A percentile compares a stretch with the other conserved stretches of the same genome.
phyloP scores from a whole-genome alignment of 2,113 vertebrate species.

The Eidolon helvum region DNA sequence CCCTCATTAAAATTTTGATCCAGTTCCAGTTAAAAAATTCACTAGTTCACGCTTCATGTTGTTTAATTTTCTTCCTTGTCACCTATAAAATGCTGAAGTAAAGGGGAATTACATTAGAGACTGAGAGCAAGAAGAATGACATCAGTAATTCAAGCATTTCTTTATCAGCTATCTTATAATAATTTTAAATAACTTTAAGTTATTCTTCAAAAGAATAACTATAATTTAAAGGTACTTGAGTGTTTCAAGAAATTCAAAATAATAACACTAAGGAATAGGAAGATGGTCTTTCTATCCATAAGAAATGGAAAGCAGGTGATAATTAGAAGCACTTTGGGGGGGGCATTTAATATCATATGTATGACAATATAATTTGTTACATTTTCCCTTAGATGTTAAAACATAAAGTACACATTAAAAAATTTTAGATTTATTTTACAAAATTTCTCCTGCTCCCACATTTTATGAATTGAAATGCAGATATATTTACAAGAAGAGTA shows the following conservation, averaged over 20 bases:
- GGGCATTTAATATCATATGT: not conserved
- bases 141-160: not conserved
- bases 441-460: not conserved
- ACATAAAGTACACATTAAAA: not conserved
- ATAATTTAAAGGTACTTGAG: not conserved
- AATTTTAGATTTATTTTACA: not conserved
- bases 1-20: not conserved
- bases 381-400: not conserved
- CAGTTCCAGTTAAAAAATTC: not conserved
- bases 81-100: not conserved
- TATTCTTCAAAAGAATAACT: not conserved
- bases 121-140: not conserved
- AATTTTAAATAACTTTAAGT: constrained; percentile 28
- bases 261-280: not conserved
- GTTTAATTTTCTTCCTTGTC: not conserved
- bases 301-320: not conserved
- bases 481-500: not conserved
- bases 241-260: not conserved
- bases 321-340: not conserved
- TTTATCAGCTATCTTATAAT: not conserved
- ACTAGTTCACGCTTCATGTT: not conserved
- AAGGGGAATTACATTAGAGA: not conserved
- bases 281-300: not conserved
- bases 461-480: not conserved
- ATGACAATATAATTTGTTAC: not conserved